These are phyloP conservation scores for Palythoa grandis DNA, from an alignment of 92 coral and sea anemone genomes.

Conservation along the genomic window DNA sequence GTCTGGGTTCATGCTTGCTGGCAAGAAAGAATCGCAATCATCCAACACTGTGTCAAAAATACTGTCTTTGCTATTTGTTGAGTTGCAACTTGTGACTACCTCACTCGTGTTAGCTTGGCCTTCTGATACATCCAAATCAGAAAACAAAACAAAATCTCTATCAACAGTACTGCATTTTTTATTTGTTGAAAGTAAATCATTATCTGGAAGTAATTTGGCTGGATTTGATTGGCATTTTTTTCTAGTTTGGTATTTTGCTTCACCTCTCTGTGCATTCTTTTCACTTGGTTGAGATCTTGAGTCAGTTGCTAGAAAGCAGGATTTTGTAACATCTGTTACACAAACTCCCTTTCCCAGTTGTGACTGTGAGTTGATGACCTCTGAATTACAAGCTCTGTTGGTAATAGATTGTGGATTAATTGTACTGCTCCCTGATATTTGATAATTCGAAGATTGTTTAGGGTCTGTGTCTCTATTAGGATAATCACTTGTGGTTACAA, in stretches of 20 bases:
- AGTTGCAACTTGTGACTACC: too few relatives aligned
- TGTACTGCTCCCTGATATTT: background rate
- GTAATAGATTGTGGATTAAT: background rate
- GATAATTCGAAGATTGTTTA: background rate
- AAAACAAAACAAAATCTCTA: background rate
- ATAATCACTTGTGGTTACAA: background rate
- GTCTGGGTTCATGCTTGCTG: conserved; percentile 18
- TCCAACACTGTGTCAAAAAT: background rate
- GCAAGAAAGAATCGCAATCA: conserved; percentile 22
- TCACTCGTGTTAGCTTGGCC: background rate
- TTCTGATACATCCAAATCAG: background rate
- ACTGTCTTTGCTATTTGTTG: too few relatives aligned
- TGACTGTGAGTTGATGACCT: background rate
- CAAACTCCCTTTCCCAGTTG: background rate
- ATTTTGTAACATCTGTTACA: background rate
- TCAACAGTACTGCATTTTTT: background rate
- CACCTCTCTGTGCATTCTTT: background rate
- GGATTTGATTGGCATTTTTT: background rate
- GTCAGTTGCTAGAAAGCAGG: background rate
- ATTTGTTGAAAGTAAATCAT: background rate
- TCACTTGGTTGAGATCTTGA: background rate
- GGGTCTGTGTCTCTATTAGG: too few relatives aligned
- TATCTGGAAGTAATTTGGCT: too few relatives aligned
- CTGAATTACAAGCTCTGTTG: background rate
- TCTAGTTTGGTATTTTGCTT: background rate